Percentiles rank a stretch among this genome's conserved stretches.
Conservation (phyloP, 2,797 vertebrate genomes). For the Champsocephalus gunnari region DNA sequence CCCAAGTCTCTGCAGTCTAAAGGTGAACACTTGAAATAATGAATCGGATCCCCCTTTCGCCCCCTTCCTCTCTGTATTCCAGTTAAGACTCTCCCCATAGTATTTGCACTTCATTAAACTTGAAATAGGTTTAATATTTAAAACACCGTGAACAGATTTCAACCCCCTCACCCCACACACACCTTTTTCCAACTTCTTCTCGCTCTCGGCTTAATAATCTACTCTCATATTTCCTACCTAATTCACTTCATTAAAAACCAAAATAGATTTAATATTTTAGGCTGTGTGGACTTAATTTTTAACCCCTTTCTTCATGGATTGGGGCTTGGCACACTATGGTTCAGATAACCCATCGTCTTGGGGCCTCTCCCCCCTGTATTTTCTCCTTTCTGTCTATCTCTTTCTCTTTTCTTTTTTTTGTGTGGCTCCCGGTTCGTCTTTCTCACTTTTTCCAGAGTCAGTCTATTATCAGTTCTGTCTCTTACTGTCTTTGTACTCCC, state of each 20-base stretch:
- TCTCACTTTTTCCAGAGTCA: constrained; percentile 61
- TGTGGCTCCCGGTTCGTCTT: constrained; percentile 48
- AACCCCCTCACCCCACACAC: constrained; percentile 75
- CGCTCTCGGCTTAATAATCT: constrained; percentile 83
- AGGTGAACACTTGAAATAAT: constrained; percentile 88
- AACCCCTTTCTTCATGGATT: constrained; percentile 68
- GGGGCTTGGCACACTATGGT: constrained; percentile 51
- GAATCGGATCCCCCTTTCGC: constrained; percentile 84
- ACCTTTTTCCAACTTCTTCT: constrained; percentile 63
- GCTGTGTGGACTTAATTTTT: constrained; percentile 79
- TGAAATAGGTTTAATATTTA: constrained; percentile 91
- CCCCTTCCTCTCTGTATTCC: constrained; percentile 84
- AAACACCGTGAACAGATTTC: constrained; percentile 86
- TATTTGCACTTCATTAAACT: constrained; percentile 90
- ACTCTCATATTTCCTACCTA: constrained; percentile 83
- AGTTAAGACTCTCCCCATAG: constrained; percentile 86
- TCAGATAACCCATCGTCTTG: constrained; percentile 59
- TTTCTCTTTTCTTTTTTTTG: constrained; percentile 25
- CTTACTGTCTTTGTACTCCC: constrained; percentile 59
- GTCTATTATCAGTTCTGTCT: constrained; percentile 67
- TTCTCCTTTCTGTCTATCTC: constrained; percentile 8
- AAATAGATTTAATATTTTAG: constrained; percentile 86
- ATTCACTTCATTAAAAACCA: constrained; percentile 85
- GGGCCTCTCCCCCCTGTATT: constrained; percentile 26
- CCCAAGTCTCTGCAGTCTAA: constrained; percentile 83